Base-by-base conservation (phyloP, 2,888 invertebrate genomes). In the Aradus depressus region DNA sequence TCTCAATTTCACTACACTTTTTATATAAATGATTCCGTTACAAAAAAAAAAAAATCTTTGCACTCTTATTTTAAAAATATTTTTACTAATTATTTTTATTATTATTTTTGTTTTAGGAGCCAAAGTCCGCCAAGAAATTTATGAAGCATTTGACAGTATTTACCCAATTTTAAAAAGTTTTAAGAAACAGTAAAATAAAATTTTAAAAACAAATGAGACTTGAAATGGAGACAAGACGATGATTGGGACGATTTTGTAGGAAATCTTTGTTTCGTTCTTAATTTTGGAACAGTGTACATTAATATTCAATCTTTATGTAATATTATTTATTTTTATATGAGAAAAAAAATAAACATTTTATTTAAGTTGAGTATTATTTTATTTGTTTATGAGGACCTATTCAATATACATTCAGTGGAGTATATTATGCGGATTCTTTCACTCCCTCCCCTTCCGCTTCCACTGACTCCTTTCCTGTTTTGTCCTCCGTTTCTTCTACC, bases 61-160 rank as follows among this genome's bases (percentile, higher is more conserved):
- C 8, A 4, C 6, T n/a, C 10, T 12, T 14, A 16, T 18, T 28
- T 31, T 10, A 32, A 32, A 2, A 4, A 19, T 22, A 21, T 39
- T 22, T n/a, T 34, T n/a, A 44, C 3, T 18, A 26, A 14, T 23
- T 25, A 8, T 6, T 8, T 4, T 3, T 23, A 44, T 32, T 3
- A 8, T 6, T 37, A 6, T 37, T 10, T 41, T 23, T 53, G 52
- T 58, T 67, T 31, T 64, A 75, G 76, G 79, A 51, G 79, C 79
- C 49, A 79, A 79, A 67, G 75, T 75, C 22, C 66, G 78, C 56
- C 67, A 70, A 62, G 77, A 79, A 64, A 79, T 79, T 51, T 76
- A 79, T 62, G 77, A 79, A 64, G 79, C 79, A 2, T 79, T 79
- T 66, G 75, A 75, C 54, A 77, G 77, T 62, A 79, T 79, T 57